Percentiles rank a stretch among this genome's conserved stretches.
Evolutionary conservation across 2,113 vertebrate genomes (phyloP).

Genomic region (Ariopsis seemanni): DNA sequence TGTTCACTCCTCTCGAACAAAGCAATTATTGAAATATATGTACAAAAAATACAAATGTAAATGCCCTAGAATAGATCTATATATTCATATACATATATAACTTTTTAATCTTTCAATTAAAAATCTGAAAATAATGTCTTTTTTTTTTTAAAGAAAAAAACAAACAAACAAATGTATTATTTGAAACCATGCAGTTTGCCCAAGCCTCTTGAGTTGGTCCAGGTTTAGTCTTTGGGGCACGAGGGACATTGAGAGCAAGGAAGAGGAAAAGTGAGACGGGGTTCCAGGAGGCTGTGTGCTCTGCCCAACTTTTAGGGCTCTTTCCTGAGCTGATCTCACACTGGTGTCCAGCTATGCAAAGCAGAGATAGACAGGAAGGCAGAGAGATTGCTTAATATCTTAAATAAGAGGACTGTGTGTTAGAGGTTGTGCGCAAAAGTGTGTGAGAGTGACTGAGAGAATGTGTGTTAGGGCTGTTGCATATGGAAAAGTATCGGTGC

Average conservation of each 20-base stretch:
- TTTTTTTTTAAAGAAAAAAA: slow-evolving; percentile 66
- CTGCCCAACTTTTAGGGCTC: slow-evolving; percentile 55
- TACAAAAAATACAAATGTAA: slow-evolving; percentile 81
- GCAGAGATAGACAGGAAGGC: slow-evolving; percentile 31
- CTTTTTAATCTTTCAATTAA: slow-evolving; percentile 69
- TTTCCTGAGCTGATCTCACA: slow-evolving; percentile 45
- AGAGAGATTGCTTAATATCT: slow-evolving; percentile 30
- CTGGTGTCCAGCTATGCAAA: slow-evolving; percentile 36
- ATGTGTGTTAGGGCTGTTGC: neutral
- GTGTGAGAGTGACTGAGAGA: neutral
- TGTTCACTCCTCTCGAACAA: slow-evolving; percentile 68
- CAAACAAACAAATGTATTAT: slow-evolving; percentile 33
- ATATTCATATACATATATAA: slow-evolving; percentile 54
- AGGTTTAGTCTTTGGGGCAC: slow-evolving; percentile 45
- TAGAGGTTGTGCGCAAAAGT: neutral
- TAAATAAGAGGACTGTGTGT: neutral
- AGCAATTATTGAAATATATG: slow-evolving; percentile 72
- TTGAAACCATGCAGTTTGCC: slow-evolving; percentile 69
- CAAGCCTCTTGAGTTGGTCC: slow-evolving; percentile 50
- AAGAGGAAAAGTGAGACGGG: slow-evolving; percentile 48
- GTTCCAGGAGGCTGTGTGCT: slow-evolving; percentile 59
- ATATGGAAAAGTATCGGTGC: neutral
- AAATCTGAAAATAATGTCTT: slow-evolving; percentile 72
- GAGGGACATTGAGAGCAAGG: slow-evolving; percentile 51
- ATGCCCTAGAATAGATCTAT: slow-evolving; percentile 70